Conservation (phyloP, 1,140 invertebrate genomes). For the Orchesella cincta region DNA sequence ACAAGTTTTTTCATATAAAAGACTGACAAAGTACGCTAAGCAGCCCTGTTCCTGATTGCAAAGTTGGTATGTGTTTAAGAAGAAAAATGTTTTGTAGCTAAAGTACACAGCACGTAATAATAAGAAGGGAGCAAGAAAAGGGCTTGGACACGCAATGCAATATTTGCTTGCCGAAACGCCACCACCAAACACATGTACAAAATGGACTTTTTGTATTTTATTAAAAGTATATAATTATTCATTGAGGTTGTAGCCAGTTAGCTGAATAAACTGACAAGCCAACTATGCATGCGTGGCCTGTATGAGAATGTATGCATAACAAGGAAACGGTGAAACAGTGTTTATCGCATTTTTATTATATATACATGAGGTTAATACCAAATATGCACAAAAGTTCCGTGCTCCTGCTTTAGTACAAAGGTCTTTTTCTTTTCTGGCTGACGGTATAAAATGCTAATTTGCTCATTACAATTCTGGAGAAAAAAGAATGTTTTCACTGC, state of each 20-base stretch:
- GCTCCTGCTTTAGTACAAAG: not conserved
- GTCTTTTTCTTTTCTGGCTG: not conserved
- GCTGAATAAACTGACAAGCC: constrained; percentile 17
- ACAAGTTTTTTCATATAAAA: no score
- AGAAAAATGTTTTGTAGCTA: no score
- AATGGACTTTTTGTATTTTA: not conserved
- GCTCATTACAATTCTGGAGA: constrained; percentile 23
- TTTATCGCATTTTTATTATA: not conserved
- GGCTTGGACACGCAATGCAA: not conserved
- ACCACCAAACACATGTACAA: not conserved
- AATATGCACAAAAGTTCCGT: not conserved
- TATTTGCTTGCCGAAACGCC: not conserved
- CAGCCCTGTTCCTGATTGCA: no score
- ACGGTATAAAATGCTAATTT: constrained; percentile 27
- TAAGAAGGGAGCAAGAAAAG: no score
- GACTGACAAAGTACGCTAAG: no score
- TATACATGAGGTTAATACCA: not conserved
- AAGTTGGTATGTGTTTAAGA: no score
- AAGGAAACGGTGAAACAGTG: not conserved
- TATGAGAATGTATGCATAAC: no score
- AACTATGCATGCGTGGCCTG: not conserved
- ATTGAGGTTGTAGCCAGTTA: constrained; percentile 24
- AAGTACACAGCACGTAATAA: no score
- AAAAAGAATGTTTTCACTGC: not conserved
- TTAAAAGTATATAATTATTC: constrained; percentile 7